A percentile compares a stretch with the other conserved stretches of the same genome.
Conservation (phyloP, 1,140 invertebrate genomes). For the Episyrphus balteatus region DNA sequence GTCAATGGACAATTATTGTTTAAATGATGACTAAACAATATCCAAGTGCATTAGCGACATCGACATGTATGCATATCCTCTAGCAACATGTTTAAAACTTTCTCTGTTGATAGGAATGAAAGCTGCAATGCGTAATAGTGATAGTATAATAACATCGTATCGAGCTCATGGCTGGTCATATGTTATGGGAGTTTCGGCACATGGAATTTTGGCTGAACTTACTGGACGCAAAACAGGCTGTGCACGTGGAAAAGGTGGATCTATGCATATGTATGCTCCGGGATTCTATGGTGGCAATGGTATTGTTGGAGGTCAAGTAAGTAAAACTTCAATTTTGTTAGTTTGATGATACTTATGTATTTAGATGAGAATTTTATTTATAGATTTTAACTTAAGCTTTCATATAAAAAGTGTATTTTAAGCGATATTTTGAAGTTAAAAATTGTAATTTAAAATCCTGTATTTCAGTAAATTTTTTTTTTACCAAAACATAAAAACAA, state of each 20-base stretch:
- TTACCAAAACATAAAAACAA: neutral
- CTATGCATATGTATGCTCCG: slow-evolving; percentile 48
- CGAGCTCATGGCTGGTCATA: slow-evolving; percentile 53
- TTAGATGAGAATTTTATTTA: too few relatives aligned
- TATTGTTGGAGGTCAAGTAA: slow-evolving; percentile 61
- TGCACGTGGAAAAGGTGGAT: slow-evolving; percentile 61
- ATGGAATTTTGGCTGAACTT: slow-evolving; percentile 76
- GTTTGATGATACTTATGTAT: too few relatives aligned
- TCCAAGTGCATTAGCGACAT: too few relatives aligned
- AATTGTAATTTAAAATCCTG: too few relatives aligned
- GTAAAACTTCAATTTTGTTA: slow-evolving; percentile 8
- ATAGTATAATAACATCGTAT: slow-evolving; percentile 65
- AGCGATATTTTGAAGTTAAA: too few relatives aligned
- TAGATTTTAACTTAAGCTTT: neutral
- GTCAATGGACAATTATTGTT: too few relatives aligned
- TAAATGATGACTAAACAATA: too few relatives aligned
- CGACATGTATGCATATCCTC: too few relatives aligned
- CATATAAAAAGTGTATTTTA: neutral
- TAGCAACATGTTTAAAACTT: too few relatives aligned
- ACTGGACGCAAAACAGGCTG: slow-evolving; percentile 61
- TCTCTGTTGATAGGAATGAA: slow-evolving; percentile 44
- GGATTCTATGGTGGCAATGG: slow-evolving; percentile 79
- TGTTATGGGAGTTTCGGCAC: slow-evolving; percentile 61
- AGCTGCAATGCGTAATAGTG: slow-evolving; percentile 44
- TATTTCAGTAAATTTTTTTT: too few relatives aligned